phyloP scores from a whole-genome alignment of 1,140 invertebrate species.

The Drosophila bifasciata region DNA sequence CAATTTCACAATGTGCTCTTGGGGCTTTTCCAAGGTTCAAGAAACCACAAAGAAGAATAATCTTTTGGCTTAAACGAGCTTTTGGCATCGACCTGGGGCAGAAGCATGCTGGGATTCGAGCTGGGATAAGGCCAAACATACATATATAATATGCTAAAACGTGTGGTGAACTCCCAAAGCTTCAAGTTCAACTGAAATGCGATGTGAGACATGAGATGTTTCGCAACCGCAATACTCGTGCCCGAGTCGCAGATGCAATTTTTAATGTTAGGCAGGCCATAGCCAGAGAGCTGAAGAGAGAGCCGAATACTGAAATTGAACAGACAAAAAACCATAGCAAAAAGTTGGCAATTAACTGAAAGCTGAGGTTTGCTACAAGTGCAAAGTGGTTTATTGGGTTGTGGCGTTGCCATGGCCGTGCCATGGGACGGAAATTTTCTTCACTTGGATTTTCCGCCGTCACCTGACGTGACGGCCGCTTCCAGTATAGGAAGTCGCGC shows the following conservation, averaged over 20 bases:
- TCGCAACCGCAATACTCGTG: constrained; percentile 39
- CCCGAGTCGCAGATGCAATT: constrained; percentile 40
- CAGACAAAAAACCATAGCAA: constrained; percentile 2
- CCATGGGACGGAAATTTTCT: constrained; percentile 37
- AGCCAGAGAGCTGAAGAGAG: constrained; percentile 12
- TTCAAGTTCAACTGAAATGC: constrained; percentile 50
- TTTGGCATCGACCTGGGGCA: constrained; percentile 16
- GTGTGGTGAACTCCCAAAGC: constrained; percentile 37
- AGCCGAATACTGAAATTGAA: constrained; percentile 14
- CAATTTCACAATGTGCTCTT: constrained; percentile 16
- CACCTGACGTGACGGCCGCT: no score
- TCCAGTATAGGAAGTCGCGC: constrained; percentile 55
- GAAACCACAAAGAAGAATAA: constrained; percentile 35
- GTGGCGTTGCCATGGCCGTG: constrained; percentile 22
- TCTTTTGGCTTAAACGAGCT: constrained; percentile 9
- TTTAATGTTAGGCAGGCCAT: constrained; percentile 65
- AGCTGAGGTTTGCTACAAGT: constrained; percentile 20
- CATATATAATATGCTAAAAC: not conserved
- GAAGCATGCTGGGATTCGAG: constrained; percentile 9
- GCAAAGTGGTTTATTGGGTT: constrained; percentile 56
- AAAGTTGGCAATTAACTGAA: constrained; percentile 44
- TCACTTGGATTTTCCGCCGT: constrained; percentile 46
- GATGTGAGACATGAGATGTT: constrained; percentile 19
- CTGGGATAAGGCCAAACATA: no score
- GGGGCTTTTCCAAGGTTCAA: constrained; percentile 19